Evolutionary conservation across 2,888 invertebrate genomes (phyloP).

Genomic region (Steromphala cineraria): DNA sequence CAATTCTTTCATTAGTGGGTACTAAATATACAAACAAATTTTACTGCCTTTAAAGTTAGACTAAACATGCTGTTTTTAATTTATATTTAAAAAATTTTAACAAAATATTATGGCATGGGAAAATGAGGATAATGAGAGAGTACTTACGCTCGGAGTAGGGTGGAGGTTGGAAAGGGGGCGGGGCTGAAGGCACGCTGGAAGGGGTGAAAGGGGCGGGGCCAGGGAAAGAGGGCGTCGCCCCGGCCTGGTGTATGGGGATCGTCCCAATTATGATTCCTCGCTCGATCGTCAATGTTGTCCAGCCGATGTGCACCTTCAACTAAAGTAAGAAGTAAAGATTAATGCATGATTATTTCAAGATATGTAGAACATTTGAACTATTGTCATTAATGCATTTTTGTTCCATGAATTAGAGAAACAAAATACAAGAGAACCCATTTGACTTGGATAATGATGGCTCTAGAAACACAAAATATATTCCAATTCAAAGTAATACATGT

Average conservation of each 20-base stretch:
- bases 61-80: no score
- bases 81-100: no score
- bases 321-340: background rate
- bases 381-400: no score
- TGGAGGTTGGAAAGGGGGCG: slow-evolving; percentile 39
- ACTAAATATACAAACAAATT: no score
- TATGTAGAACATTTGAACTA: no score
- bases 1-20: no score
- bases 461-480: no score
- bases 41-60: no score
- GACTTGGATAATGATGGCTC: no score
- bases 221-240: slow-evolving; percentile 13
- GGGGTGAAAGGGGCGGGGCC: background rate
- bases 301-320: slow-evolving; percentile 46
- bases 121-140: background rate
- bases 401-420: background rate
- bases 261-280: slow-evolving; percentile 50
- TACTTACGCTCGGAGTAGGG: slow-evolving; percentile 46
- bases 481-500: no score
- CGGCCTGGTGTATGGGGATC: slow-evolving; percentile 37
- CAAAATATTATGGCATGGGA: no score
- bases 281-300: slow-evolving; percentile 44
- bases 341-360: no score
- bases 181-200: slow-evolving; percentile 34
- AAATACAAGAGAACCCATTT: background rate